These are phyloP conservation scores for Monopis laevigella DNA, from an alignment of 2,888 invertebrate species.

Conservation along the genomic window DNA sequence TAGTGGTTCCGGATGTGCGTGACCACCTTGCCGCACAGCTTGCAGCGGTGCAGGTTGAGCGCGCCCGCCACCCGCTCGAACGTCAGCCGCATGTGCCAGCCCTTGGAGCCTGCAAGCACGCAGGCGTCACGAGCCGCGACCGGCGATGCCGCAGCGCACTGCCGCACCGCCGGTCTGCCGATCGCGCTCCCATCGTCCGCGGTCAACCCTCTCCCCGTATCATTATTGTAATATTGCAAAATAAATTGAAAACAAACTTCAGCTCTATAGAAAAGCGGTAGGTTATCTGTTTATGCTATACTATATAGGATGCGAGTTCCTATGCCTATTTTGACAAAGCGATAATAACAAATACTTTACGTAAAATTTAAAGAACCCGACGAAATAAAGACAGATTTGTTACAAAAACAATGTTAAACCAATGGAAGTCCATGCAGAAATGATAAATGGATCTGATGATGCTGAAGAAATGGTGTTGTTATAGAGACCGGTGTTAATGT, in stretches of 20 bases:
- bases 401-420: constrained; percentile 34
- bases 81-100: constrained; percentile 95
- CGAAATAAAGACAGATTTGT: not conserved
- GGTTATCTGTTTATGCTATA: constrained; percentile 8
- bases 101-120: constrained; percentile 89
- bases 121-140: constrained; percentile 16
- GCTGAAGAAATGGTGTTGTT: constrained; percentile 65
- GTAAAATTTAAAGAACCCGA: not conserved
- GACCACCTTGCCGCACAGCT: constrained; percentile 94
- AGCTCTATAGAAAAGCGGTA: constrained; percentile 11
- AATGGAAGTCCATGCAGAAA: constrained; percentile 63
- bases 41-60: constrained; percentile 93
- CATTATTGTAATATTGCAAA: constrained; percentile 11
- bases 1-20: constrained; percentile 95
- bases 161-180: too few relatives aligned
- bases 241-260: constrained; percentile 7
- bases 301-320: constrained; percentile 9
- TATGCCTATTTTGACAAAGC: constrained; percentile 11
- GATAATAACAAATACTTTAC: constrained; percentile 7
- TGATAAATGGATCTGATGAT: constrained; percentile 45
- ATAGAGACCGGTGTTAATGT: constrained; percentile 34
- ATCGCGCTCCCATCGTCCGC: too few relatives aligned
- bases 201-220: too few relatives aligned
- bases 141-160: too few relatives aligned
- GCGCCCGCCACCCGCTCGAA: constrained; percentile 93